phyloP scores from a whole-genome alignment of 2,888 invertebrate genomes.

The Myathropa florea region DNA sequence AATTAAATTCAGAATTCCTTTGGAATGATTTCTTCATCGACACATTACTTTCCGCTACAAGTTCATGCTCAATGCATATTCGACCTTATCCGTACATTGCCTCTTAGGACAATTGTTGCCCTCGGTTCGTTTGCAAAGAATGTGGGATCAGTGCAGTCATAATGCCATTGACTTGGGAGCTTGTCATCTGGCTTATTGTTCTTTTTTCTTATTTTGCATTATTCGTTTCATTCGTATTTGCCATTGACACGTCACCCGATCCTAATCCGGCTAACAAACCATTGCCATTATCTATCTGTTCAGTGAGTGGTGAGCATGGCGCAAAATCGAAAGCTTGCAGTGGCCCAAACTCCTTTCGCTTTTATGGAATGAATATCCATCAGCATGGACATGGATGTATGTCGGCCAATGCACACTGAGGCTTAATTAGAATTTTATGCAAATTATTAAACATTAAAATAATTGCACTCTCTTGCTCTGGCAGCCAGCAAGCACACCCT shows the following conservation, averaged over 20 bases:
- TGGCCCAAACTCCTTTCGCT: slow-evolving; percentile 52
- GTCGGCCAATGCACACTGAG: slow-evolving; percentile 31
- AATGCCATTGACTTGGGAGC: slow-evolving; percentile 1
- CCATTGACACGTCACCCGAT: slow-evolving; percentile 51
- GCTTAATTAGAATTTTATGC: slow-evolving; percentile 70
- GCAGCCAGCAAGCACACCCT: slow-evolving; percentile 26
- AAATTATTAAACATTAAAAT: slow-evolving; percentile 70
- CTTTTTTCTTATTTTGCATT: background rate
- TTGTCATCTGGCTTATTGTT: background rate
- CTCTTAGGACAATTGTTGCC: slow-evolving; percentile 11
- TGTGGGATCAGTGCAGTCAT: slow-evolving; percentile 39
- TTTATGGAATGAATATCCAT: slow-evolving; percentile 22
- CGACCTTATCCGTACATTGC: background rate
- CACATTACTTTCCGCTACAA: slow-evolving; percentile 22
- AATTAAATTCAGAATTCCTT: slow-evolving; percentile 45
- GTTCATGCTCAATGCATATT: slow-evolving; percentile 33
- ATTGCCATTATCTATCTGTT: slow-evolving; percentile 55
- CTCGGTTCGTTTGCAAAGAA: background rate
- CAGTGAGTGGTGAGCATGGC: slow-evolving; percentile 39
- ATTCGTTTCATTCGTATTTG: slow-evolving; percentile 24
- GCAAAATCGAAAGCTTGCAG: slow-evolving; percentile 43
- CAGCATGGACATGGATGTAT: slow-evolving; percentile 34
- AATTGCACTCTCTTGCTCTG: slow-evolving; percentile 50
- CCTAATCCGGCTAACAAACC: slow-evolving; percentile 48
- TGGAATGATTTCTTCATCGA: slow-evolving; percentile 56